Percentiles rank a stretch among this genome's conserved stretches.
These are phyloP conservation scores for Cairina moschata DNA, from an alignment of 2,113 vertebrate genomes.

Conservation along the genomic window DNA sequence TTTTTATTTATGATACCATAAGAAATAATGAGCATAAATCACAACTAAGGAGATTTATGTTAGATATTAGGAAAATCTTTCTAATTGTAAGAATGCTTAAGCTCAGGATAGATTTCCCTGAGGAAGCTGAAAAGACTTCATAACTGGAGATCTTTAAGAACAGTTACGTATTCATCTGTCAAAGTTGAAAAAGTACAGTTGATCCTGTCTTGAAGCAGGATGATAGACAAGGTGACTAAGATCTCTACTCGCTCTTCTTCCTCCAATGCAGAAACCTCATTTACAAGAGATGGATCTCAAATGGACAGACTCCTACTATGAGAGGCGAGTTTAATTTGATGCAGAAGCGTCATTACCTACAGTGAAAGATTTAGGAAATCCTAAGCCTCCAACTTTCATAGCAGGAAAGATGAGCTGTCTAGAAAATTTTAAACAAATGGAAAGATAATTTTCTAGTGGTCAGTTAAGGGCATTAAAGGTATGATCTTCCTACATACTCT, in stretches of 20 bases:
- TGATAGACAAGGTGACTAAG: background rate
- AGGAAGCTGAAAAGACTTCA: background rate
- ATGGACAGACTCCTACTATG: rapidly evolving
- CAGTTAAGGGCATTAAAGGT: background rate
- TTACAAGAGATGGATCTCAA: background rate
- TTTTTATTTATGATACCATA: background rate
- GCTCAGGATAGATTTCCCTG: background rate
- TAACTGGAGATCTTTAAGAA: background rate
- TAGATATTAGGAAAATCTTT: conserved; percentile 34
- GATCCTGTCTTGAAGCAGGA: background rate
- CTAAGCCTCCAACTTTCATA: background rate
- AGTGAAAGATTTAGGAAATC: background rate
- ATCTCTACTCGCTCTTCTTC: background rate
- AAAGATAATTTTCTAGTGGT: background rate
- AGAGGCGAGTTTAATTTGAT: background rate
- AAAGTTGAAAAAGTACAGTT: background rate
- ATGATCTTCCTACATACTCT: background rate
- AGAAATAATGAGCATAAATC: conserved; percentile 29
- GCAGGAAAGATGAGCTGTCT: background rate
- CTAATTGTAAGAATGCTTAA: conserved; percentile 8
- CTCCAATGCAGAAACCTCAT: background rate
- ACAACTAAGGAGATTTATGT: conserved; percentile 35
- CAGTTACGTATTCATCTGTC: background rate
- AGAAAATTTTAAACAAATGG: background rate
- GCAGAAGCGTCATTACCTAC: background rate